A percentile compares a stretch with the other conserved stretches of the same genome.
Conservation (phyloP, 1,140 invertebrate species). For the Mactra quadrangularis region DNA sequence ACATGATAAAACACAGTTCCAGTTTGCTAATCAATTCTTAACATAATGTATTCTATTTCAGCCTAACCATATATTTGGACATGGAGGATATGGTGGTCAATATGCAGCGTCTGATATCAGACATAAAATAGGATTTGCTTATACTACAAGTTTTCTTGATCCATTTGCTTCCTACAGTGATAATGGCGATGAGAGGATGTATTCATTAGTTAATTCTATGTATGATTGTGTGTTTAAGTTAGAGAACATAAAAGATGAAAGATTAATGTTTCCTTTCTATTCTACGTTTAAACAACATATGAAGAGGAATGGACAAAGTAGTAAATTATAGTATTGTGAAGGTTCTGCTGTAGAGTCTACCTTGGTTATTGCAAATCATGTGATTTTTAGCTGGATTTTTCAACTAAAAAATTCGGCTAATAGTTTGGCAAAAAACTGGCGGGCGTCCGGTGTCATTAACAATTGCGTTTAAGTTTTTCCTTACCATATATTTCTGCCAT, state of each 20-base stretch:
- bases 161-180: slow-evolving; percentile 42
- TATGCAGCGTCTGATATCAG: slow-evolving; percentile 44
- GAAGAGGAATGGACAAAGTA: background rate
- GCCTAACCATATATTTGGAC: slow-evolving; percentile 58
- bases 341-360: background rate
- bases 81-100: slow-evolving; percentile 59
- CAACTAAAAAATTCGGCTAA: too few species aligned
- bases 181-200: slow-evolving; percentile 54
- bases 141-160: slow-evolving; percentile 56
- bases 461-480: too few species aligned
- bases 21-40: too few species aligned
- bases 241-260: slow-evolving; percentile 53
- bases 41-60: slow-evolving; percentile 16
- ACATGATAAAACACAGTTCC: too few species aligned
- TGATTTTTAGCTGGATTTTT: too few species aligned
- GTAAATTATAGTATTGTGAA: slow-evolving; percentile 42
- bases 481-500: too few species aligned
- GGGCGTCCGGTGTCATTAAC: too few species aligned
- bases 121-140: slow-evolving; percentile 58
- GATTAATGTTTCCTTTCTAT: slow-evolving; percentile 36
- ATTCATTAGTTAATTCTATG: slow-evolving; percentile 42
- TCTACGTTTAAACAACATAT: slow-evolving; percentile 36
- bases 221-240: slow-evolving; percentile 48
- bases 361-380: too few species aligned
- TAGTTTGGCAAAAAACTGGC: too few species aligned